Evolutionary conservation across 1,140 invertebrate species (phyloP), one percentile per base, ranked within the genome.

Genomic region (Heliconius himera): DNA sequence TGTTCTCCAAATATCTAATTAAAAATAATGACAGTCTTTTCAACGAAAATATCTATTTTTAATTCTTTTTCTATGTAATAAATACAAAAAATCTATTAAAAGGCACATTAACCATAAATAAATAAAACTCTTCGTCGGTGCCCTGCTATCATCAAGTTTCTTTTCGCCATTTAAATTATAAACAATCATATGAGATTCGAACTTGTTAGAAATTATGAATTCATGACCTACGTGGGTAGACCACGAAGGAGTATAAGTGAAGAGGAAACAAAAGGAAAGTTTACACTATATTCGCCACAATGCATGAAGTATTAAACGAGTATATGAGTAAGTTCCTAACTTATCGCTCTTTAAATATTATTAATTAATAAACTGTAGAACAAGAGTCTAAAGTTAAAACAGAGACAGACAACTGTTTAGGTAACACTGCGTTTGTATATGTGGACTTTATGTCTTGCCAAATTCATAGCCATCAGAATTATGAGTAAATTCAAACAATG

Each of bases 201-300:
- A 36, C 20, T 38, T 38, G 70, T 8, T n/a, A 29, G 3, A n/a
- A 38, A 36, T 80, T 73, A 80, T 49, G 41, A 80, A 80, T 76
- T 80, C 74, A 76, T 76, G 22, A 74, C 77, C 74, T 49, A 70
- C 51, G 33, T 36, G 33, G 33, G 33, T 36, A 36, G 33, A 36
- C 36, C 11, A 73, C 49, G 46, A 16, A 26, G 11, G 22, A 29
- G 56, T 78, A 73, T 76, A 80, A 76, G 70, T 70, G 41, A 41
- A 77, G 76, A 60, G 49, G 71, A 76, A 81, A 81, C 80, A 83
- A 82, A 83, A 81, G 82, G 36, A 71, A 83, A 77, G 74, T 81
- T 81, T 60, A 20, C 46, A n/a, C 38, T 77, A 22, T 77, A 46
- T 49, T 78, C 70, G 22, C 70, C 79, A 74, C 70, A 76, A 76